Conservation (phyloP, 2,888 invertebrate species). For the Cantharis rustica region DNA sequence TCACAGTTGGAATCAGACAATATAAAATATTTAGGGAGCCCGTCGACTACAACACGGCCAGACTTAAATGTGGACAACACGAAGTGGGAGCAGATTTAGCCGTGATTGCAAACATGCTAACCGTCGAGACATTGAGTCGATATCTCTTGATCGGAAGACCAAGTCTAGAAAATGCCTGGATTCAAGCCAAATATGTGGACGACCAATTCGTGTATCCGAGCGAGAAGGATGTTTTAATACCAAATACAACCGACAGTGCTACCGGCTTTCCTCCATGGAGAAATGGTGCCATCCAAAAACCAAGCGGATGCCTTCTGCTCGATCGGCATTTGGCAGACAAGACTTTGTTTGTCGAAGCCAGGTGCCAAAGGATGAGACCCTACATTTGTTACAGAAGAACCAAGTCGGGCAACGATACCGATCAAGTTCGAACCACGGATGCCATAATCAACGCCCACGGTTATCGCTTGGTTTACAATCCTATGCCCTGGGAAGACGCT, state of each 20-base stretch:
- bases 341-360: not conserved
- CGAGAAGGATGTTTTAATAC: not conserved
- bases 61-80: not conserved
- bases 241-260: not conserved
- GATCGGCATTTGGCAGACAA: not conserved
- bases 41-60: not conserved
- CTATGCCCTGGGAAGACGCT: not conserved
- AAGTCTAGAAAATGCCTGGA: conserved; percentile 62
- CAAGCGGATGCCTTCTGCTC: not conserved
- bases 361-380: not conserved
- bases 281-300: not conserved
- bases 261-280: not conserved
- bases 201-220: not conserved
- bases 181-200: conserved; percentile 53
- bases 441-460: not conserved
- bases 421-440: not conserved
- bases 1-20: not conserved
- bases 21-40: not conserved
- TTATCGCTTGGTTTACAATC: not conserved
- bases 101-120: not conserved
- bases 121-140: conserved; percentile 51
- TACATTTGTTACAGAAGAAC: not conserved
- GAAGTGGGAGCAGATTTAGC: not conserved
- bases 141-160: conserved; percentile 58
- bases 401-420: not conserved